Base-by-base conservation (phyloP, 2,888 invertebrate genomes). In the Ferdinandea cuprea region DNA sequence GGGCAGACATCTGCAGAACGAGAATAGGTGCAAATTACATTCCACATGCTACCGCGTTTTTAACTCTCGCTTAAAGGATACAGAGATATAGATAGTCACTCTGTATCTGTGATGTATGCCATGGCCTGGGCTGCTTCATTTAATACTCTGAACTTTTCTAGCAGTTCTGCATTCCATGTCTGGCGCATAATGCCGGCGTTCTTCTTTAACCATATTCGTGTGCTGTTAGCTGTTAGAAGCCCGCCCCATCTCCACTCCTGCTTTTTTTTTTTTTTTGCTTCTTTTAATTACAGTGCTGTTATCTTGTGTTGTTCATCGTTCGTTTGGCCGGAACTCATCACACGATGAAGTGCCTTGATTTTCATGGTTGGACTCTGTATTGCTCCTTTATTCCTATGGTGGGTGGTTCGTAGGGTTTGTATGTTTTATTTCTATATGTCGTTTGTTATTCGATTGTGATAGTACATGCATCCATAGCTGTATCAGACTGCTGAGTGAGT, bases 1-100 rank as follows among this genome's bases (percentile, higher is more conserved):
- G 80, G 80, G 52, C 80, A 83, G 81, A 77, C 77, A 76, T 77
- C 81, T 77, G 77, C 81, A 83, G 72, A 77, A 77, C 77, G 65
- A 77, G 72, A 81, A 83, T 77, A 83, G 81, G 77, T 83, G 81
- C 81, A 83, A 83, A 83, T 83, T 83, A 83, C 81, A 83, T 83
- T 83, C 81, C 72, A 72, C 81, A 83, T 83, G 81, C 81, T 83
- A 72, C 77, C 81, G 77, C 76, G 76, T 65, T 72, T 71, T 32
- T 54, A 83, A 66, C 61, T 61, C 61, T 61, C 71, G 46, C 46
- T 48, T 52, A 77, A 76, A 69, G 77, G 25, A 25, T 25, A 74
- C 66, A 48, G 54, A 65, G 42, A 76, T 50, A 59, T 40, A 37
- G 30, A 71, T 40, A 28, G 48, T 28, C 32, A 19, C 50, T 52